phyloP scores from a whole-genome alignment of 1,140 invertebrate genomes.

The Berghia stephanieae region DNA sequence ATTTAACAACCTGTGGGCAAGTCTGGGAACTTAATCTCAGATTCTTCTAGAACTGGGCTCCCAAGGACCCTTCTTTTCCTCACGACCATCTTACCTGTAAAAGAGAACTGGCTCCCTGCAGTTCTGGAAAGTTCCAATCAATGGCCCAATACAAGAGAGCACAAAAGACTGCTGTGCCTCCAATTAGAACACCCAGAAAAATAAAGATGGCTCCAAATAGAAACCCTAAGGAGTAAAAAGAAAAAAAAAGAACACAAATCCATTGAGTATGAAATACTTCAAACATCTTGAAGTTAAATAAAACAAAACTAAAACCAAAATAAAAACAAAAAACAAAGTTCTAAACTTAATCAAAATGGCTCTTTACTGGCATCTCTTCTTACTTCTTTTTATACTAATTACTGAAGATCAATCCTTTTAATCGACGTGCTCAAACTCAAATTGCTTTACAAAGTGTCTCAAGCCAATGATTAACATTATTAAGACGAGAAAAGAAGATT shows the following conservation, averaged over 20 bases:
- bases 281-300: too few species aligned
- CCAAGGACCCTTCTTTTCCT: not conserved
- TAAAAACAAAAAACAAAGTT: not conserved
- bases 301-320: not conserved
- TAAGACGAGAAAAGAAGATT: too few species aligned
- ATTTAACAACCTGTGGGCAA: too few species aligned
- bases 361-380: not conserved
- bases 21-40: too few species aligned
- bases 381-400: not conserved
- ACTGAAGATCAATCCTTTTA: not conserved
- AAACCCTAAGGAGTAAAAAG: conserved; percentile 56
- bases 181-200: conserved; percentile 85
- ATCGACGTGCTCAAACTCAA: too few species aligned
- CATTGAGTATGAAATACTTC: not conserved
- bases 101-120: conserved; percentile 82
- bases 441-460: too few species aligned
- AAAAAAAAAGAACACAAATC: conserved; percentile 13
- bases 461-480: too few species aligned
- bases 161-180: conserved; percentile 89
- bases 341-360: not conserved
- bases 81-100: conserved; percentile 82
- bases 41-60: not conserved
- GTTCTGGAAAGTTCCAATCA: conserved; percentile 85
- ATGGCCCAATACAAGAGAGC: conserved; percentile 93
- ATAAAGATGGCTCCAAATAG: conserved; percentile 92